Conservation (phyloP, 2,797 vertebrate species). For the Philypnodon macrostomus region DNA sequence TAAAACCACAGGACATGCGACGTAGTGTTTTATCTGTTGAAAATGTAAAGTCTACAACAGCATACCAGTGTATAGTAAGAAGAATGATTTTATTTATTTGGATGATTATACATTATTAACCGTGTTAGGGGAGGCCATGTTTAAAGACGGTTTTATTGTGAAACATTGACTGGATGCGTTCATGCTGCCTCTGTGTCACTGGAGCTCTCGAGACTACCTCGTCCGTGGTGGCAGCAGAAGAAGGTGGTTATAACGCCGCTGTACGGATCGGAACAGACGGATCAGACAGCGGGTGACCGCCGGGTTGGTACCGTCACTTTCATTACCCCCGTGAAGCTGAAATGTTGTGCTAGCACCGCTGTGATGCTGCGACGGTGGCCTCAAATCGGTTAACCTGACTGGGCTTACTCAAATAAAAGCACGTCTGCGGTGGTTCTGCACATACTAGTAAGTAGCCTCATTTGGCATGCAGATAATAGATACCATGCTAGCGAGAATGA, state of each 20-base stretch:
- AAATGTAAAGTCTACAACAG: fast-evolving
- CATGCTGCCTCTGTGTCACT: neutral
- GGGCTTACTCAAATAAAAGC: conserved; percentile 39
- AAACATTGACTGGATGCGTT: conserved; percentile 16
- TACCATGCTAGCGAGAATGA: neutral
- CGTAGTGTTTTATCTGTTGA: neutral
- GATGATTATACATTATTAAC: no score
- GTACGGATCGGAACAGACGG: conserved; percentile 42
- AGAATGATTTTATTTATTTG: neutral
- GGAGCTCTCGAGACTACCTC: conserved; percentile 50
- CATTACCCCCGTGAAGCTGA: neutral
- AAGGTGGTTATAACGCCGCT: conserved; percentile 59
- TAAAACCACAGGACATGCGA: neutral
- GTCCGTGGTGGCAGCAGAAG: conserved; percentile 67
- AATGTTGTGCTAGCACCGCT: neutral
- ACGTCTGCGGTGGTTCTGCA: conserved; percentile 44
- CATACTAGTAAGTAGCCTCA: conserved; percentile 54
- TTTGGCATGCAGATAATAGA: neutral
- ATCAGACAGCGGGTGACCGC: conserved; percentile 27
- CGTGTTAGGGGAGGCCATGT: no score
- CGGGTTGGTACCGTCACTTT: conserved; percentile 18
- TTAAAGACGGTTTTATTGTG: conserved; percentile 32
- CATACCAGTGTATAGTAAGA: no score
- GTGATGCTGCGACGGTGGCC: conserved; percentile 34
- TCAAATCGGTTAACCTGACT: conserved; percentile 40